Percentiles rank a stretch among this genome's conserved stretches.
Conservation (phyloP, 2,113 vertebrate genomes). For the Sminthopsis crassicaudata region DNA sequence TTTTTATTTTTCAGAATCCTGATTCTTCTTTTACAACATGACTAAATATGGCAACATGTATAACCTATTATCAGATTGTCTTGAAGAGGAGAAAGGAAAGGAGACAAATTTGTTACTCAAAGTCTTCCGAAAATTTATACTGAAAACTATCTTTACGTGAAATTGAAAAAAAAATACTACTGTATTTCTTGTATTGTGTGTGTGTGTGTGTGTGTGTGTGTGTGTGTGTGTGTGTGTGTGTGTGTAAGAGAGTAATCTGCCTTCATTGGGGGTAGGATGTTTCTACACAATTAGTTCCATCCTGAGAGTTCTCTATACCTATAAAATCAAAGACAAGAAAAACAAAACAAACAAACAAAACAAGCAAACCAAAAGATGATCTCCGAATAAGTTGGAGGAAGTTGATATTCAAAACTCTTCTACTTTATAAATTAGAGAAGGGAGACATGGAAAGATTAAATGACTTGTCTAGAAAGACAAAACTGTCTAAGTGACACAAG, state of each 20-base stretch:
- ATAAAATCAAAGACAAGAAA: background rate
- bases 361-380: background rate
- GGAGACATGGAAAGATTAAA: background rate
- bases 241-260: background rate
- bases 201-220: too few relatives aligned
- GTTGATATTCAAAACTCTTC: background rate
- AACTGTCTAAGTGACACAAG: background rate
- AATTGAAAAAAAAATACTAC: too few relatives aligned
- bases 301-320: background rate
- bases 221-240: too few relatives aligned
- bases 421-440: background rate
- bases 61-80: too few relatives aligned
- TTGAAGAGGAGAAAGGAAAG: too few relatives aligned
- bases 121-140: too few relatives aligned
- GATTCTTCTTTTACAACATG: too few relatives aligned
- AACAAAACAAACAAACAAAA: background rate
- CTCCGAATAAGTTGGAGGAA: background rate
- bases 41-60: too few relatives aligned
- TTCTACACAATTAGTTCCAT: background rate
- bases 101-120: too few relatives aligned
- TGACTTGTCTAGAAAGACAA: background rate
- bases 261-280: background rate
- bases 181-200: too few relatives aligned
- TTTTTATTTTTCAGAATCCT: too few relatives aligned
- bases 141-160: too few relatives aligned